Base-by-base conservation (phyloP, 2,797 vertebrate genomes). In the Champsocephalus esox region DNA sequence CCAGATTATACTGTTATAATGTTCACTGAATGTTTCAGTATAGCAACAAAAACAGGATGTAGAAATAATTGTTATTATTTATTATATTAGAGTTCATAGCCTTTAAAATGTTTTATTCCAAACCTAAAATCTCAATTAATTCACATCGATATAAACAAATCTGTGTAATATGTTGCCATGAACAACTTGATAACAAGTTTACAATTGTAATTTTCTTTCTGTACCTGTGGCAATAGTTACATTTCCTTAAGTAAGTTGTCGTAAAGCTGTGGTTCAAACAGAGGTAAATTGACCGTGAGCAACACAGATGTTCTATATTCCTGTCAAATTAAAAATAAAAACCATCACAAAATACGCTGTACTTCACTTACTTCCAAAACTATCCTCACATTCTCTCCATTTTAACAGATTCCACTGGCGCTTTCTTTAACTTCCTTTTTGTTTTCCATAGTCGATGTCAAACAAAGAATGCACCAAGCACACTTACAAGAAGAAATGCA, bases 361-460 rank as follows among this genome's bases (percentile, higher is more conserved):
- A 19, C 52, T 63, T 71, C 6, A 24, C 24, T 49, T 46, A 19
- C 13, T 28, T 87, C 10, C 21, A 19, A 63, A 80, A 19, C 11
- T 28, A 12, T 46, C 46, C 24, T 85, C 66, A 90, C 63, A 88
- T 63, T 28, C 44, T 79, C 28, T 81, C 72, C 70, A 92, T 80
- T 1, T 41, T 66, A 34, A 88, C 41, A 0, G 70, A 12, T 9
- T 77, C 65, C 0, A 5, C 21, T 4, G 14, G 2, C 0, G 46
- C 50, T 41, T 0, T 45, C 70, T 82, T 87, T 38, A 50, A 9
- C 46, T 73, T 84, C 57, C 28, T 76, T 34, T 56, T 81, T 11
- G 54, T n/a, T 68, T 74, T 80, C 57, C 70, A 2, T 46, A 80
- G 78, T 12, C 41, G 1, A 43, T 14, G 70, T 9, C 41, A 19